phyloP scores from a whole-genome alignment of 2,113 vertebrate species.

The Serilophus lunatus region DNA sequence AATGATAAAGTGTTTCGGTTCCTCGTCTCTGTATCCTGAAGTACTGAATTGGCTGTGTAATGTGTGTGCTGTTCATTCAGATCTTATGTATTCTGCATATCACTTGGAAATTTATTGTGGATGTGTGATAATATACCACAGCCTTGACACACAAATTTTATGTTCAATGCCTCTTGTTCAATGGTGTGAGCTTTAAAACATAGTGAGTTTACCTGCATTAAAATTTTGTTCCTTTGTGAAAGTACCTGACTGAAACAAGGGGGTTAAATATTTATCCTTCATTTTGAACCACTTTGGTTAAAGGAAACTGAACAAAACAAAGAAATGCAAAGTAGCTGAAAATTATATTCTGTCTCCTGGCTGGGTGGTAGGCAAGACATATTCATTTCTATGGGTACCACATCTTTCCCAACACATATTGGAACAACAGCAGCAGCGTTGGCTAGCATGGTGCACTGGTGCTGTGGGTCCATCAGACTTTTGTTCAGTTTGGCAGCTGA shows the following conservation, averaged over 20 bases:
- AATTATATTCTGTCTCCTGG: not conserved
- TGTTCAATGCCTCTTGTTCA: not conserved
- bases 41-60: not conserved
- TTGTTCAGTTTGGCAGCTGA: not conserved
- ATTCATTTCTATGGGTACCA: not conserved
- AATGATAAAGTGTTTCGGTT: not conserved
- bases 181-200: not conserved
- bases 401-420: not conserved
- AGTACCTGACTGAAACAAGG: not conserved
- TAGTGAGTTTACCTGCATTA: not conserved
- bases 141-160: not conserved
- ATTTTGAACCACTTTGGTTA: not conserved
- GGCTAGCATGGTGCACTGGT: not conserved
- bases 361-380: not conserved
- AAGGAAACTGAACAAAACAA: not conserved
- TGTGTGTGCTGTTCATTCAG: not conserved
- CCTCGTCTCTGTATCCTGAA: not conserved
- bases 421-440: fast-evolving
- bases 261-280: not conserved
- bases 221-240: not conserved
- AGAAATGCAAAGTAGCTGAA: not conserved
- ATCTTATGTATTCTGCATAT: not conserved
- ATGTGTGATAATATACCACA: not conserved
- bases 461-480: not conserved
- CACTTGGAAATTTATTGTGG: not conserved